Percentiles rank a stretch among this genome's conserved stretches.
Evolutionary conservation across 1,140 invertebrate genomes (phyloP).

Genomic region (Drosophila mayri): DNA sequence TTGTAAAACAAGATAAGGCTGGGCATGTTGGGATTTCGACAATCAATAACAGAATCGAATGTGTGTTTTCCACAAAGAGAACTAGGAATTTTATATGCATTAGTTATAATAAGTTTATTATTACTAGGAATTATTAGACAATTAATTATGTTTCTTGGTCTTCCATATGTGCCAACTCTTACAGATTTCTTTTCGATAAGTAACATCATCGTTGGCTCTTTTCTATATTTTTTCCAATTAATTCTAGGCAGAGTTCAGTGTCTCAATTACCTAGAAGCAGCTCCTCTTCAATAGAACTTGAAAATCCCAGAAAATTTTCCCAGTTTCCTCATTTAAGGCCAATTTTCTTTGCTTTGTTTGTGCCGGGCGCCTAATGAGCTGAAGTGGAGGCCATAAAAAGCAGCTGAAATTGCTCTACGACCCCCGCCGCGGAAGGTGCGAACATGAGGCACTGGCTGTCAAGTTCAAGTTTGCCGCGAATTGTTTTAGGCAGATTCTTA

Average conservation of each 20-base stretch:
- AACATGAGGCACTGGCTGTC: conserved; percentile 64
- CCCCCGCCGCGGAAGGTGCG: conserved; percentile 46
- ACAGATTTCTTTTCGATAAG: neutral
- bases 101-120: too few species aligned
- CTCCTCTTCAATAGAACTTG: conserved; percentile 9
- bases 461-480: conserved; percentile 75
- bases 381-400: conserved; percentile 39
- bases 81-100: neutral
- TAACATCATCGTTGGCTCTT: neutral
- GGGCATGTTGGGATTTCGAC: conserved; percentile 6
- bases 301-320: conserved; percentile 10
- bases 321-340: conserved; percentile 23
- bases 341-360: conserved; percentile 42
- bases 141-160: neutral
- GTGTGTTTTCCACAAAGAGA: neutral
- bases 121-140: too few species aligned
- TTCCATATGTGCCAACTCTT: neutral
- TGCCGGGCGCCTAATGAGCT: conserved; percentile 38
- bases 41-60: conserved; percentile 10
- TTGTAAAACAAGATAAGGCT: conserved; percentile 21
- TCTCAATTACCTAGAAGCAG: conserved; percentile 23
- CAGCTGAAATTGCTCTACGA: conserved; percentile 42
- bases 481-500: conserved; percentile 73
- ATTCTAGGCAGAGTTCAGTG: conserved; percentile 10
- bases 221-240: conserved; percentile 1